Conservation (phyloP, 2,888 invertebrate genomes). For the Calliphora vomitoria region DNA sequence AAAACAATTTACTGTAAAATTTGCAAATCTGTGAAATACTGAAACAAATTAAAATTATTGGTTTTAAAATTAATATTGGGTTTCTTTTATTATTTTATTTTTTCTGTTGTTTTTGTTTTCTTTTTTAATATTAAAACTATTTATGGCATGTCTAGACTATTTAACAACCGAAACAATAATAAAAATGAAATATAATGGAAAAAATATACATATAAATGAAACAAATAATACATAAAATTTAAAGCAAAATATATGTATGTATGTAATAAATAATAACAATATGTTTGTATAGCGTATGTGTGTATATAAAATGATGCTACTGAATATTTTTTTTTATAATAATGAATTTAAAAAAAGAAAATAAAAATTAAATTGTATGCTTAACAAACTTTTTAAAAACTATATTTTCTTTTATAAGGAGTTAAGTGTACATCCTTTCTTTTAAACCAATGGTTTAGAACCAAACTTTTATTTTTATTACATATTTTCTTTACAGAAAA, state of each 20-base stretch:
- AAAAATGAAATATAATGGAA: slow-evolving; percentile 21
- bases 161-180: slow-evolving; percentile 55
- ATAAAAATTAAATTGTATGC: not conserved
- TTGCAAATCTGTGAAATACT: no score
- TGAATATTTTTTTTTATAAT: slow-evolving; percentile 1
- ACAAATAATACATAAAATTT: not conserved
- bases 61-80: not conserved
- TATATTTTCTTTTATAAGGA: not conserved
- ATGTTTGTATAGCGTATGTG: slow-evolving; percentile 17
- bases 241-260: not conserved
- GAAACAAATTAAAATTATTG: not conserved
- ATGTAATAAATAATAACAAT: slow-evolving; percentile 61
- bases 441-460: not conserved
- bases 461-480: not conserved
- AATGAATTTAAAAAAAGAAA: not conserved
- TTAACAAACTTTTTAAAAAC: not conserved
- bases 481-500: no score
- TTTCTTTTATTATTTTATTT: not conserved
- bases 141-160: slow-evolving; percentile 68
- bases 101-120: slow-evolving; percentile 32
- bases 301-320: not conserved
- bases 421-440: not conserved
- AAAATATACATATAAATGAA: not conserved
- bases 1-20: no score
- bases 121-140: slow-evolving; percentile 57